Evolutionary conservation across 2,113 vertebrate genomes (phyloP).

Genomic region (Pao palembangensis): DNA sequence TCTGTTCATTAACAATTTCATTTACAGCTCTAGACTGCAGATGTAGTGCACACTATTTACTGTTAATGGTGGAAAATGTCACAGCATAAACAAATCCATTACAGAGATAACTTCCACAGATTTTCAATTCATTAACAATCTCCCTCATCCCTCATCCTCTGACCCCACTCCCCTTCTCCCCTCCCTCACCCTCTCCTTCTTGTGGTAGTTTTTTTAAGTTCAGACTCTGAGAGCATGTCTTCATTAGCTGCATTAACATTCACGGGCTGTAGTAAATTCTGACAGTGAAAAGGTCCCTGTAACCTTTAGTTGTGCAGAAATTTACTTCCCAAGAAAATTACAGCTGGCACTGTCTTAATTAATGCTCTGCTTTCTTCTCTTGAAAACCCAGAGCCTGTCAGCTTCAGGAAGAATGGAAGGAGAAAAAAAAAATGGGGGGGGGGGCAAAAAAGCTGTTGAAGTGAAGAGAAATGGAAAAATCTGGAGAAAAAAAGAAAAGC

Average conservation of each 20-base stretch:
- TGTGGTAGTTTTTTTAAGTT: conserved; percentile 99
- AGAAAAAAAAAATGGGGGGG: conserved; percentile 73
- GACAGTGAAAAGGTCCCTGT: conserved; percentile 99
- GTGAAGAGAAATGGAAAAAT: conserved; percentile 54
- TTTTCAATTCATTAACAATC: conserved; percentile 20
- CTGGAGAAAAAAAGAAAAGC: conserved; percentile 61
- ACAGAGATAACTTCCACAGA: conserved; percentile 9
- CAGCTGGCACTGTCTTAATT: conserved; percentile 99
- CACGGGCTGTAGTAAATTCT: conserved; percentile 99
- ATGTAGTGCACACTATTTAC: not conserved
- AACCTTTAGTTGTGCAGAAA: conserved; percentile 99
- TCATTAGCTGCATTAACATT: conserved; percentile 99
- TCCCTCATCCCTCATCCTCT: conserved; percentile 10
- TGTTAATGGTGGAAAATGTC: conserved; percentile 10
- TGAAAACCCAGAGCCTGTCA: conserved; percentile 99
- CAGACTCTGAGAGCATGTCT: conserved; percentile 99
- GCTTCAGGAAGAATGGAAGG: conserved; percentile 68
- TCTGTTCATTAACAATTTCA: no score
- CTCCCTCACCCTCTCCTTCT: conserved; percentile 79
- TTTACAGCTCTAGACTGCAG: no score
- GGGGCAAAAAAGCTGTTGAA: conserved; percentile 24
- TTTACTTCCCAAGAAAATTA: conserved; percentile 99
- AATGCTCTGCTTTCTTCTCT: conserved; percentile 99
- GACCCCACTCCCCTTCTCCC: conserved; percentile 40
- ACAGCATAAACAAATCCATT: conserved; percentile 20